Evolutionary conservation across 2,797 vertebrate genomes (phyloP), one percentile per base, ranked within the genome.

Genomic region (Tragopan temminckii): DNA sequence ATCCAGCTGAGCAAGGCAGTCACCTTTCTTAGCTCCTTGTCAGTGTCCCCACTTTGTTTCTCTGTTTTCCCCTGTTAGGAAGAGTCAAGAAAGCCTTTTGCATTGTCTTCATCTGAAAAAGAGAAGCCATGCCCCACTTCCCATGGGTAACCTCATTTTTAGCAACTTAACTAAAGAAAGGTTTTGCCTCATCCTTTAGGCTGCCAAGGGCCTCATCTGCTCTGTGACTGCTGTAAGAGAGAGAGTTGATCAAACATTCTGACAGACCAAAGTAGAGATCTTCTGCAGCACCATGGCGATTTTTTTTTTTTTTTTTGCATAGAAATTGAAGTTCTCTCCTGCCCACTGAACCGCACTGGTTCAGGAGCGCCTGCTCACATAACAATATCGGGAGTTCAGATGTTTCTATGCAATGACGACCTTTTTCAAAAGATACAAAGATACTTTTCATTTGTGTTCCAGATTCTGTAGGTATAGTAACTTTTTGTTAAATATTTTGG

Each of bases 341-440:
- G 29, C 13, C 40, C 1, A 1, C 9, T 29, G 45, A 68, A 68
- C 46, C 13, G 11, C 4, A 1, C 70, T 50, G 7, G 38, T 89
- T 80, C 38, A 35, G 62, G 16, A 36, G 53, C 27, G 23, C 11
- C 45, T 61, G 29, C 69, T 68, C 14, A 45, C 46, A 62, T 59
- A 53, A 18, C 40, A 88, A 1, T 0, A 1, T n/a, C 20, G 19
- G 0, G 3, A 27, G 14, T 72, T 18, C 29, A 69, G 42, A 46
- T 59, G 19, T 69, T 40, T 29, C 46, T 68, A 85, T 63, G 3
- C 4, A 50, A 4, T 12, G 17, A n/a, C 1, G 1, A 19, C 40
- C 38, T 92, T 68, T 58, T 48, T 57, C 31, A 59, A 7, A 50
- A 46, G 45, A 7, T 68, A 40, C 21, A 5, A 50, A 46, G 45